These are phyloP conservation scores for Propithecus perrieri DNA, from an alignment of 2,797 vertebrate genomes.

Conservation along the genomic window DNA sequence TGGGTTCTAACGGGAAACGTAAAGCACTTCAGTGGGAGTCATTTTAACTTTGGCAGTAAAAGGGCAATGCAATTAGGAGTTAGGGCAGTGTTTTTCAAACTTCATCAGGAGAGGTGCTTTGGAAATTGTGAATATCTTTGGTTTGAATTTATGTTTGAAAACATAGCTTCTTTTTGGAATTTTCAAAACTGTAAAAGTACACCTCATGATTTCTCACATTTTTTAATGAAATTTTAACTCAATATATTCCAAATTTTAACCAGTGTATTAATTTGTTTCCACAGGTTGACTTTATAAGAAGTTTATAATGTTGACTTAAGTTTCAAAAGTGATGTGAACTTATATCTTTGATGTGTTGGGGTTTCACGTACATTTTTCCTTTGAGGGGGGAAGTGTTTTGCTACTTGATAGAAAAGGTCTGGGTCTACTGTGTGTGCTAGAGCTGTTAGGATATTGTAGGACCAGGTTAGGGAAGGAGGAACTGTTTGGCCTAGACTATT, in stretches of 20 bases:
- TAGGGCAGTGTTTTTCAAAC: background rate
- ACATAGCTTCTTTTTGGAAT: background rate
- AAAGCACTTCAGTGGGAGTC: background rate
- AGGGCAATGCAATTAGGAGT: background rate
- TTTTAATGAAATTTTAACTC: background rate
- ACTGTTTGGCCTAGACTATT: background rate
- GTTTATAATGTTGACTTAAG: background rate
- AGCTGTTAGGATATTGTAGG: background rate
- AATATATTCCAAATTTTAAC: background rate
- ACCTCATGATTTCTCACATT: background rate
- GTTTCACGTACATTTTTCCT: background rate
- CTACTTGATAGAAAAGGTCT: background rate
- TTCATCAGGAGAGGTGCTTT: background rate
- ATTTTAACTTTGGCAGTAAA: background rate
- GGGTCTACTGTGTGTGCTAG: background rate
- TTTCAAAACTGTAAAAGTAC: background rate
- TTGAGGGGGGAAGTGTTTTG: background rate
- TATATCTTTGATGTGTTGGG: background rate
- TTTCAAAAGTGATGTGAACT: background rate
- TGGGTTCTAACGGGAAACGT: background rate
- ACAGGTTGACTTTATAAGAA: background rate
- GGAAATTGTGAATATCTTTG: background rate
- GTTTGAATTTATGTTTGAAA: background rate
- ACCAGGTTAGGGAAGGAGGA: background rate
- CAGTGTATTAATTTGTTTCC: background rate